A percentile compares a stretch with the other conserved stretches of the same genome.
These are phyloP conservation scores for Spisula subtruncata DNA, from an alignment of 2,888 invertebrate genomes.

Conservation along the genomic window DNA sequence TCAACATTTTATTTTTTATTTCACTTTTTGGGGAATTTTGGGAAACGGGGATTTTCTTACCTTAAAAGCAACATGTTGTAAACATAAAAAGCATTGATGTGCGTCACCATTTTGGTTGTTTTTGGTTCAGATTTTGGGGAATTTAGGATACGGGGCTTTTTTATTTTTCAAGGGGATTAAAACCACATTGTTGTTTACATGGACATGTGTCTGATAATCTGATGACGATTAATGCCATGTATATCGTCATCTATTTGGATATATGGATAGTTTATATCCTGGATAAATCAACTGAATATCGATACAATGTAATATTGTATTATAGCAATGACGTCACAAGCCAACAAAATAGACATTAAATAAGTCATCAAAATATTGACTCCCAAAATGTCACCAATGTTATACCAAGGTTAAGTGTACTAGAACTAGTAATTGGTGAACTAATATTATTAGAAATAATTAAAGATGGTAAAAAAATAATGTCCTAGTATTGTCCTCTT, in stretches of 20 bases:
- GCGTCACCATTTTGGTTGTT: not conserved
- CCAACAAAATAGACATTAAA: no score
- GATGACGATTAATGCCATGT: not conserved
- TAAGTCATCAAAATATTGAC: no score
- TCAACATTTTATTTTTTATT: not conserved
- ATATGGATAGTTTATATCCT: no score
- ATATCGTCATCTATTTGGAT: not conserved
- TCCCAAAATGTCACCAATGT: no score
- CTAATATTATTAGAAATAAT: no score
- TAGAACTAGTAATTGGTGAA: no score
- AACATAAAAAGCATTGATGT: not conserved
- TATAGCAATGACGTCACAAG: no score
- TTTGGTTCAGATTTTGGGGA: not conserved
- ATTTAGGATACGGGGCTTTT: not conserved
- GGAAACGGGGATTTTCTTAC: not conserved
- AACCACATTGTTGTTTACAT: not conserved
- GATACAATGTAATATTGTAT: no score
- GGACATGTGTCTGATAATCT: not conserved
- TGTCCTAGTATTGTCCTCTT: no score
- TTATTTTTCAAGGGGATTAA: not conserved
- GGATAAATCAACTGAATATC: no score
- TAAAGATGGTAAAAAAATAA: no score
- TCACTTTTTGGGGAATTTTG: not conserved
- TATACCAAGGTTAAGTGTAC: no score
- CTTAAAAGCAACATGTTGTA: not conserved